Evolutionary conservation across 2,797 vertebrate genomes (phyloP).

Genomic region (Acanthurus tractus): DNA sequence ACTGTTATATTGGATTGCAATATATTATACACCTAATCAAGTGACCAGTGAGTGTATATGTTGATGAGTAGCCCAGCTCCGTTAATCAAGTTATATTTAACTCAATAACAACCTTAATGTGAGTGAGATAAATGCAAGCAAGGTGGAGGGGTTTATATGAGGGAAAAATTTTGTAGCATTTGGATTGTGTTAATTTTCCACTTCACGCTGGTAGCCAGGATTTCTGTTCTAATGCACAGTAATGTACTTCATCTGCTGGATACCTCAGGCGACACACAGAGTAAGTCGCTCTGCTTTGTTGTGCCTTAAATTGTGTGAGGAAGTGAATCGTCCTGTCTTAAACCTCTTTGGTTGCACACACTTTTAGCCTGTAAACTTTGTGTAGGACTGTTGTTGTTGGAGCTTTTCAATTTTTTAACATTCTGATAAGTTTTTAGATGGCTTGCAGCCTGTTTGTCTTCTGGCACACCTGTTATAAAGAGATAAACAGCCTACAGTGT

Average conservation of each 20-base stretch:
- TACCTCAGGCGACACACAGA: conserved; percentile 1
- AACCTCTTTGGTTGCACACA: conserved; percentile 15
- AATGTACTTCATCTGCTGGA: conserved; percentile 28
- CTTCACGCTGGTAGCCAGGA: conserved; percentile 6
- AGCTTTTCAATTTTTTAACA: conserved; percentile 34
- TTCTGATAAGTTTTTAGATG: conserved; percentile 29
- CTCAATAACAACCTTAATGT: neutral
- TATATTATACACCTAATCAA: too few relatives aligned
- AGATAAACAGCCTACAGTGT: conserved; percentile 45
- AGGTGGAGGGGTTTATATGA: neutral
- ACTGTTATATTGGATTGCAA: too few relatives aligned
- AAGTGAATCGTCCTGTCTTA: conserved; percentile 38
- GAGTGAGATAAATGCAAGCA: neutral
- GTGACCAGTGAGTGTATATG: neutral
- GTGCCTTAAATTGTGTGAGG: conserved; percentile 37
- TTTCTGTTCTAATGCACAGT: conserved; percentile 21
- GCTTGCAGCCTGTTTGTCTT: conserved; percentile 31
- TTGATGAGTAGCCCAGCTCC: neutral
- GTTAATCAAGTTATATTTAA: neutral
- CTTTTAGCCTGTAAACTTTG: conserved; percentile 36
- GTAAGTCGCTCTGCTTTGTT: conserved; percentile 18
- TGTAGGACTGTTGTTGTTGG: conserved; percentile 18
- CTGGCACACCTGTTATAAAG: conserved; percentile 49
- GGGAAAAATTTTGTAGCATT: neutral
- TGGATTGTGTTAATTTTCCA: conserved; percentile 9